Conservation (phyloP, 2,113 vertebrate species). For the Atherinomorus stipes region DNA sequence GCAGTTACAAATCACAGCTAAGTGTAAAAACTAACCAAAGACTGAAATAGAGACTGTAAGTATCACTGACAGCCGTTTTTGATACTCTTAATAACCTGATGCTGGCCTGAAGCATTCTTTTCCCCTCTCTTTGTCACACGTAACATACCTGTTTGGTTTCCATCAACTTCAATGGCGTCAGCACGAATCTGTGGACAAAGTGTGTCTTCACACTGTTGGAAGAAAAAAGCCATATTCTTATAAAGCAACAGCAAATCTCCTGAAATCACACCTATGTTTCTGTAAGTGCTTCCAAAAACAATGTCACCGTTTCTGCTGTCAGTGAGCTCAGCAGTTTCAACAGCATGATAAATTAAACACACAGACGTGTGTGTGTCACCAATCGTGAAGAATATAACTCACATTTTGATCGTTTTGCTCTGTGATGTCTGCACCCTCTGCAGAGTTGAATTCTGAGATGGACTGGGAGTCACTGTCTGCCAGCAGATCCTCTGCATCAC, state of each 20-base stretch:
- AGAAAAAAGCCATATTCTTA: not conserved
- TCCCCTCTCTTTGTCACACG: not conserved
- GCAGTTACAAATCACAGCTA: conserved; percentile 67
- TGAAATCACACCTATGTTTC: not conserved
- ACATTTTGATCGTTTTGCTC: conserved; percentile 73
- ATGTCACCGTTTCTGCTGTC: not conserved
- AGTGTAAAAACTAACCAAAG: conserved; percentile 58
- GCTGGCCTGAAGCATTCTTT: not conserved
- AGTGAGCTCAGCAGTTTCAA: not conserved
- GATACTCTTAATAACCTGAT: not conserved
- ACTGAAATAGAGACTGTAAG: conserved; percentile 27
- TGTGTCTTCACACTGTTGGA: conserved; percentile 57
- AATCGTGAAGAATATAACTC: conserved; percentile 17
- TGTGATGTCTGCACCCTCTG: conserved; percentile 60
- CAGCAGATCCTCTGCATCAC: conserved; percentile 75
- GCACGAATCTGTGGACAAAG: conserved; percentile 29
- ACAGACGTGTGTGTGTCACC: not conserved
- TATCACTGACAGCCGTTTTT: not conserved
- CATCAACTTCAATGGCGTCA: conserved; percentile 70
- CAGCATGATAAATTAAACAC: not conserved
- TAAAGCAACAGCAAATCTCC: not conserved
- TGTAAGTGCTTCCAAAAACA: not conserved
- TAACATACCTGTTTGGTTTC: conserved; percentile 66
- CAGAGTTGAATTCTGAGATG: conserved; percentile 45
- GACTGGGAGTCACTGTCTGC: conserved; percentile 69